Base-by-base conservation (phyloP, 30 jellyfish, hydroid and myxozoan genomes). In the Nemopilema nomurai region DNA sequence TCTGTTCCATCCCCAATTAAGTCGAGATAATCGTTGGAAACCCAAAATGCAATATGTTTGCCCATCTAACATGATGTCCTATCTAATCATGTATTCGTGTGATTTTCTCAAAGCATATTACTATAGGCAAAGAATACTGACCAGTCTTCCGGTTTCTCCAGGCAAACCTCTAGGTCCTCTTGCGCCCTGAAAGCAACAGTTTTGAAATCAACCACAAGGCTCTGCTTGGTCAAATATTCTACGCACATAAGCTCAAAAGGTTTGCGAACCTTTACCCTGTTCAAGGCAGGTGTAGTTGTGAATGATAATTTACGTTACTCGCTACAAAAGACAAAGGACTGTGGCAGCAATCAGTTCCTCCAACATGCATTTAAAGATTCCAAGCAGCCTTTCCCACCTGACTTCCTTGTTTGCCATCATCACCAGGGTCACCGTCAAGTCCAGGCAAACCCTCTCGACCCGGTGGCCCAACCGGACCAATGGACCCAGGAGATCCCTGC, bases 401-500 rank as follows among this genome's bases (percentile, higher is more conserved):
- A 7, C 89, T 20, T 13, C 95, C 95, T 21, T 32, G 69, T 16
- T 67, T 79, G 0, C 96, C 96, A 69, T 73, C 90, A 24, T 62
- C 81, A 0, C 96, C 96, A 8, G 74, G 84, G 18, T 79, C 89
- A 16, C 96, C 96, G 13, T 62, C 26, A 1, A 82, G 91, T 51
- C 97, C 97, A 24, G 96, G 96, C n/a, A 69, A 90, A 22, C 97
- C 97, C 32, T 80, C 90, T 41, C 90, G 76, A 23, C 97, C 97
- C 22, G 86, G 69, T 7, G 94, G 81, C 63, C 97, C 97, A 29
- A 69, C 93, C 1, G 95, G 92, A 16, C 97, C 97, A 25, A 95
- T 74, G 8, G 93, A 90, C 22, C 96, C 96, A 25, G 91, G 83
- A 9, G 94, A 78, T 71, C 96, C 96, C 96, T 87, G 32, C 22